Evolutionary conservation across 2,888 invertebrate genomes (phyloP).

Genomic region (Archaeoteleia sp.): DNA sequence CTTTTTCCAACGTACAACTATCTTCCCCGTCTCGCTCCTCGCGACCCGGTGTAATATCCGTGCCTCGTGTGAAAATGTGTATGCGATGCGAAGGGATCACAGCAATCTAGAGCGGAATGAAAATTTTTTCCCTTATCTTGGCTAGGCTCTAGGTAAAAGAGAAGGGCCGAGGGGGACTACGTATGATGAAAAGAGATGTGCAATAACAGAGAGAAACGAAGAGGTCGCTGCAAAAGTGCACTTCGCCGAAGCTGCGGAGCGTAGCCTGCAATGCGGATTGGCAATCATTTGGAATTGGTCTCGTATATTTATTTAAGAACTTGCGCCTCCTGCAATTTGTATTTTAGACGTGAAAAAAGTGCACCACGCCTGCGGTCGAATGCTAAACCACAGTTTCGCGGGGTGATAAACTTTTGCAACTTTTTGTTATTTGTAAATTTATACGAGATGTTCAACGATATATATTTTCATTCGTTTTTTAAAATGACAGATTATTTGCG

Average conservation of each 20-base stretch:
- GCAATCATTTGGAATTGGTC: conserved; percentile 26
- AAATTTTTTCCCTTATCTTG: conserved; percentile 54
- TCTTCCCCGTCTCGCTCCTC: conserved; percentile 1
- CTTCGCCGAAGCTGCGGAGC: not conserved
- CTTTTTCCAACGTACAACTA: conserved; percentile 34
- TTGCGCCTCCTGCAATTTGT: not conserved
- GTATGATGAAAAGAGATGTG: conserved; percentile 18
- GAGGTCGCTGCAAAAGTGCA: conserved; percentile 11
- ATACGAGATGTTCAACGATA: too few species aligned
- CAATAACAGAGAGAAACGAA: conserved; percentile 3
- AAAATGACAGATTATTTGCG: too few species aligned
- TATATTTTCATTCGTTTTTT: too few species aligned
- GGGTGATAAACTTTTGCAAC: too few species aligned
- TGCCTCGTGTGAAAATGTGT: conserved; percentile 18
- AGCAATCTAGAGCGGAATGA: conserved; percentile 58
- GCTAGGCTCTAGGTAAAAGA: conserved; percentile 7
- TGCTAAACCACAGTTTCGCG: too few species aligned
- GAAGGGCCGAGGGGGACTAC: too few species aligned
- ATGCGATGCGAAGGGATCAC: conserved; percentile 25
- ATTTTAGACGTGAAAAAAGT: too few species aligned
- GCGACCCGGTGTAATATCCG: conserved; percentile 27
- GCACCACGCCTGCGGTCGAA: too few species aligned
- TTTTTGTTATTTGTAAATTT: too few species aligned
- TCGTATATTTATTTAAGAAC: not conserved
- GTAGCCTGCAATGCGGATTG: conserved; percentile 47